A percentile compares a stretch with the other conserved stretches of the same genome.
phyloP scores from a whole-genome alignment of 2,113 vertebrate species.

The Ptilorrhoa leucosticta region DNA sequence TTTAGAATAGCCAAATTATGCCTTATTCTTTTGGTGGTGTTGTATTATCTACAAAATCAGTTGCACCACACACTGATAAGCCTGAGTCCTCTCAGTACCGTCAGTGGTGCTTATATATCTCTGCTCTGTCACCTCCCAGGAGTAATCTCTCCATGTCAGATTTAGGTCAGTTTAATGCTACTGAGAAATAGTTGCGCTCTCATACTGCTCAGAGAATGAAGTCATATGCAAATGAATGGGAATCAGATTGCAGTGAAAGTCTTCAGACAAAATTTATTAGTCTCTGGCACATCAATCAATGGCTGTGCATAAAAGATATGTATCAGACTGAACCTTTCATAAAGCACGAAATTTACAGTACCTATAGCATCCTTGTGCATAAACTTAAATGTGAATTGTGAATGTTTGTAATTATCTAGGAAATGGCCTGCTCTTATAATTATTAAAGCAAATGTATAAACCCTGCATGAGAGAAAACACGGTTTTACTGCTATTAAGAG shows the following conservation, averaged over 20 bases:
- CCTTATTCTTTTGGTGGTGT: neutral
- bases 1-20: neutral
- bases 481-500: constrained; percentile 36
- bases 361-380: constrained; percentile 18
- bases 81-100: neutral
- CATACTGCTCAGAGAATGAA: constrained; percentile 21
- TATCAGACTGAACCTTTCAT: constrained; percentile 26
- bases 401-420: constrained; percentile 55
- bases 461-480: constrained; percentile 20
- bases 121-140: neutral
- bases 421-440: constrained; percentile 43
- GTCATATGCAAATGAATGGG: constrained; percentile 39
- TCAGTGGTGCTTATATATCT: neutral
- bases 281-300: constrained; percentile 28
- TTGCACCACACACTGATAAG: neutral
- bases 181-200: neutral
- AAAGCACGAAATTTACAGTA: constrained; percentile 23
- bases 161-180: neutral
- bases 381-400: constrained; percentile 35
- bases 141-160: neutral
- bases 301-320: neutral
- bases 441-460: constrained; percentile 48
- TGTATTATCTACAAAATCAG: neutral
- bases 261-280: constrained; percentile 50
- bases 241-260: constrained; percentile 21